Percentiles rank a stretch among this genome's conserved stretches.
Evolutionary conservation across 92 coral and sea anemone species (phyloP).

Genomic region (Epizoanthus ramosus): DNA sequence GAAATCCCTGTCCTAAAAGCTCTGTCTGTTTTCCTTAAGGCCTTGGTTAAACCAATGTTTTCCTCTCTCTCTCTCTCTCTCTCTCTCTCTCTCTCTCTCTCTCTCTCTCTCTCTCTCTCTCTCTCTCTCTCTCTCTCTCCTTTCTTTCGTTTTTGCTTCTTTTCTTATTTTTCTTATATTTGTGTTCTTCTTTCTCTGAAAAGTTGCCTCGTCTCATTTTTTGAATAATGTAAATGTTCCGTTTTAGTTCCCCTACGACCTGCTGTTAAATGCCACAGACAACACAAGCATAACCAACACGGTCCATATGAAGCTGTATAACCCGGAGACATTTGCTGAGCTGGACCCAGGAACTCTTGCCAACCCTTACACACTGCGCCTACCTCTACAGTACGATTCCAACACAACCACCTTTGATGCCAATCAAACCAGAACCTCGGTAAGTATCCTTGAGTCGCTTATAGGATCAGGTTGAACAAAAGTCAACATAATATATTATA

Average conservation of each 20-base stretch:
- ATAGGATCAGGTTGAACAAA: too few relatives aligned
- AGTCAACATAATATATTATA: too few relatives aligned
- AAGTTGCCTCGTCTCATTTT: not conserved
- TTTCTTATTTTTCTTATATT: not conserved
- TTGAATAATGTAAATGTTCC: not conserved
- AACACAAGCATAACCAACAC: conserved; percentile 67
- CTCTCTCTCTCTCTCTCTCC: too few relatives aligned
- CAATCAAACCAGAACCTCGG: conserved; percentile 49
- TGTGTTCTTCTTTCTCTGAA: not conserved
- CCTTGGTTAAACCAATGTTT: too few relatives aligned
- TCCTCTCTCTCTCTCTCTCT: too few relatives aligned
- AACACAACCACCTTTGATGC: conserved; percentile 34
- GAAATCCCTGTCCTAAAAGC: too few relatives aligned
- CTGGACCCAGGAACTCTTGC: conserved; percentile 52
- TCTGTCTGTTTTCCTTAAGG: too few relatives aligned
- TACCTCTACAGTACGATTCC: conserved; percentile 59
- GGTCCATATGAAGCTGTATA: conserved; percentile 73
- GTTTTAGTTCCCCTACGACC: conserved; percentile 63
- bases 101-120: too few relatives aligned
- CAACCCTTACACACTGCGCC: conserved; percentile 54
- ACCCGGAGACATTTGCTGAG: conserved; percentile 74
- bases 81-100: too few relatives aligned
- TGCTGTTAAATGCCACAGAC: conserved; percentile 45
- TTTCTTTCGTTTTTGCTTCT: too few relatives aligned
- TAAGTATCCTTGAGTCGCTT: not conserved